Conservation (phyloP, 2,113 vertebrate genomes). For the Rostratula benghalensis region DNA sequence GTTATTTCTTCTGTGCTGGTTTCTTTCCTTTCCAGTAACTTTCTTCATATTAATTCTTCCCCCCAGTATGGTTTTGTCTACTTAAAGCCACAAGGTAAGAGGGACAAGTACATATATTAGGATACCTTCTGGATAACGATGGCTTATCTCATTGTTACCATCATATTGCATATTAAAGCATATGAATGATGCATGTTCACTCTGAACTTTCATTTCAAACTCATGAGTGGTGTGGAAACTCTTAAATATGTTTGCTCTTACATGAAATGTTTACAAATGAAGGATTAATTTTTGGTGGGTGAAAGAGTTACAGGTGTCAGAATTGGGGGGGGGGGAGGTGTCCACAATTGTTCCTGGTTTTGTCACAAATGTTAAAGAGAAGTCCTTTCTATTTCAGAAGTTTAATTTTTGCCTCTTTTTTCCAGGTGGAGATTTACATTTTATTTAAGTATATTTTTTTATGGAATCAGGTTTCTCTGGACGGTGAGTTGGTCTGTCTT, state of each 20-base stretch:
- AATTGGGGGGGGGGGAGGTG: background rate
- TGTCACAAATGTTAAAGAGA: background rate
- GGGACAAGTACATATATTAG: background rate
- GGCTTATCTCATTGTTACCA: background rate
- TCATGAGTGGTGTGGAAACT: background rate
- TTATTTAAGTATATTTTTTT: slow-evolving; percentile 92
- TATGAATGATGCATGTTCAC: background rate
- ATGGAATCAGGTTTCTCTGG: slow-evolving; percentile 91
- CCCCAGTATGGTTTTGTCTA: slow-evolving; percentile 47
- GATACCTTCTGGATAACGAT: background rate
- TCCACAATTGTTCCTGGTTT: background rate
- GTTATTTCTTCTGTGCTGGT: slow-evolving; percentile 56
- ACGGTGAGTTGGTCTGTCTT: slow-evolving; percentile 82
- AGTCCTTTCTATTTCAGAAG: background rate
- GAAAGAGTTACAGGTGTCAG: background rate
- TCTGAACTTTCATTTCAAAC: background rate
- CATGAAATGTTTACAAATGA: background rate
- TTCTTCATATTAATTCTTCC: slow-evolving; percentile 36
- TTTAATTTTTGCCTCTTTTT: slow-evolving; percentile 27
- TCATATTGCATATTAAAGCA: background rate
- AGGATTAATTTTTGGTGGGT: background rate
- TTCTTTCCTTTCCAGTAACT: slow-evolving; percentile 64
- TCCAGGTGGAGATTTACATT: slow-evolving; percentile 97
- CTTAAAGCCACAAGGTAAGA: slow-evolving; percentile 64
- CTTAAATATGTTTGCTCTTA: background rate